Evolutionary conservation across 2,113 vertebrate species (phyloP), one percentile per base, ranked within the genome.

Genomic region (Periophthalmodon schlosseri): DNA sequence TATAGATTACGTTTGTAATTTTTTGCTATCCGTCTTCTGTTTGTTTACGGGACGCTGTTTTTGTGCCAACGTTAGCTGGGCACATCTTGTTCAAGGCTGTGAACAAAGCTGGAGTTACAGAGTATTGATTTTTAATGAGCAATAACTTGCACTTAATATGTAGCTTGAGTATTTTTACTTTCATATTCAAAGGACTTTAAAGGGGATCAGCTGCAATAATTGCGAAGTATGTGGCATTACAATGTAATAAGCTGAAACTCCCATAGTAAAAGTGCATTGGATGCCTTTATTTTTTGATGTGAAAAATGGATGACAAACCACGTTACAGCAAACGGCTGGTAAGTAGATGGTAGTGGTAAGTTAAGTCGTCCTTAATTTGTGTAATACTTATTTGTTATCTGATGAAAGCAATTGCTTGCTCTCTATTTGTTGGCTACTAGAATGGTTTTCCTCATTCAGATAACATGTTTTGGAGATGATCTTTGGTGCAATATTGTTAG

Each of bases 251-350:
- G 14, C 5, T 61, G 8, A n/a, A 20, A 20, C n/a, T n/a, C 9
- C 52, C 21, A 44, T n/a, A 1, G 56, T 8, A 63, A 34, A 63
- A 34, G 24, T 63, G 24, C 24, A 18, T 8, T 63, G 60, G 60
- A 28, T 63, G 24, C 60, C 10, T 3, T 3, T 2, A 9, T 10
- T 50, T 50, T 11, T 21, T 23, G 20, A 34, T 47, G 8, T 11
- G 9, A 24, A 67, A 61, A 46, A 90, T 90, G 88, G 86, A 87
- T 66, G 70, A 81, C 21, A 88, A 95, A 80, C 92, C 95, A 61
- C 94, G 96, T 56, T 95, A 95, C 92, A 98, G 96, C 91, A 96
- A 95, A 92, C 94, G 96, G 90, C 92, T 98, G 96, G 97, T 97
- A 88, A 95, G 96, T 7, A 15, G 28, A 15, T 24, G 0, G 14